Evolutionary conservation across 2,888 invertebrate genomes (phyloP), one percentile per base, ranked within the genome.

Genomic region (Carpatolechia fugitivella): DNA sequence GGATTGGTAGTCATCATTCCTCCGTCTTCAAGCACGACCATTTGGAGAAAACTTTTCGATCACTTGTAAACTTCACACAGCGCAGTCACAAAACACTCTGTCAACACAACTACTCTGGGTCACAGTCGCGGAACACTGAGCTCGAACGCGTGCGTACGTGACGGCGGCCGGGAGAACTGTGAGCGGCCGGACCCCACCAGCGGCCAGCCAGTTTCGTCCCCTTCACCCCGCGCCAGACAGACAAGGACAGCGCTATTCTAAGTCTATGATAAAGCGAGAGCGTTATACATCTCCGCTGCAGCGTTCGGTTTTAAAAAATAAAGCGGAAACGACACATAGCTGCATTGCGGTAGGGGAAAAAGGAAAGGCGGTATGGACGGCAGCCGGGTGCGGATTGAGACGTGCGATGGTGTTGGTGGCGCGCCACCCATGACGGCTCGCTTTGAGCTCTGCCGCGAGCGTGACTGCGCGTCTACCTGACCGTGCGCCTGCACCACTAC

Each of bases 11-110:
- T 94, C 91, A 96, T 93, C 93, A 97, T 95, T 92, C 94, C 95
- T 91, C 95, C 94, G 91, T 95, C 95, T 93, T 97, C 96, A 90
- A 97, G 93, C 85, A 97, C 96, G 92, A 96, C 96, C 97, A 97
- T 97, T 90, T 90, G 87, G 85, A 87, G 81, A 77, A 72, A 88
- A 90, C 86, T 87, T 76, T 71, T 76, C 76, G 72, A 72, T 75
- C 76, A 78, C 80, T 73, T 72, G 58, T 71, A 74, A 86, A 87
- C 81, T 87, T 81, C 78, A 89, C 88, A 87, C 86, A 74, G 79
- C 67, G 69, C 68, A 75, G 76, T 80, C 82, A 82, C 85, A 80
- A 78, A 73, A 75, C 71, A 75, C 75, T 82, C 79, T 80, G 69
- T 71, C 76, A 79, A 76, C 74, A 74, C 72, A 76, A 84, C 74